These are phyloP conservation scores for Arnoldichthys spilopterus DNA, from an alignment of 2,797 vertebrate genomes.

Conservation along the genomic window DNA sequence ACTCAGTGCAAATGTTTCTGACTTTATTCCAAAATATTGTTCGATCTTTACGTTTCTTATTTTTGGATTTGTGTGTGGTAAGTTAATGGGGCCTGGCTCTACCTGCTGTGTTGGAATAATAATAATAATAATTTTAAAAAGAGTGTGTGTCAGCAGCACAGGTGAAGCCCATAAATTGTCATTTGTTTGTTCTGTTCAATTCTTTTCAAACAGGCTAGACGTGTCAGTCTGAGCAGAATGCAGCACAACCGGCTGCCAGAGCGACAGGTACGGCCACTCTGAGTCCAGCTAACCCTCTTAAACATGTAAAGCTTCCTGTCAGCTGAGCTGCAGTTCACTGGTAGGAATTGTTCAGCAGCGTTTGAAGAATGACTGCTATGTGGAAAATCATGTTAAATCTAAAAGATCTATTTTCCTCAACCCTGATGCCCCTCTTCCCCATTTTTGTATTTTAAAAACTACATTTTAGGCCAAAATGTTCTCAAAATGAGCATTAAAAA, in stretches of 20 bases:
- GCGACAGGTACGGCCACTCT: neutral
- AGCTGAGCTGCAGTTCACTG: neutral
- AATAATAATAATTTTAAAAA: too few relatives aligned
- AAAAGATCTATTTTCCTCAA: too few relatives aligned
- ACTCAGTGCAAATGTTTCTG: neutral
- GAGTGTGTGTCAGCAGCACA: neutral
- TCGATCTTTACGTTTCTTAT: neutral
- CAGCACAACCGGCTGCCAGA: neutral
- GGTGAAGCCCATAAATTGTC: neutral
- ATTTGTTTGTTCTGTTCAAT: neutral
- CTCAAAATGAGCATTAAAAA: too few relatives aligned
- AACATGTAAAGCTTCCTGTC: neutral
- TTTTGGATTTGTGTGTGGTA: slow-evolving; percentile 1
- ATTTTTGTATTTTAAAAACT: too few relatives aligned
- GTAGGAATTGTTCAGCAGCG: too few relatives aligned
- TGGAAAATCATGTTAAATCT: too few relatives aligned
- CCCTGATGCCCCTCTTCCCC: too few relatives aligned
- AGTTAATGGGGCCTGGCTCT: neutral
- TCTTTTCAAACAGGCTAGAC: neutral
- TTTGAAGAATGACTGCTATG: neutral
- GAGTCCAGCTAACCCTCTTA: neutral
- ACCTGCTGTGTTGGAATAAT: neutral
- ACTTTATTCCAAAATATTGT: neutral
- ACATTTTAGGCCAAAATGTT: too few relatives aligned
- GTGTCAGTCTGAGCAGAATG: slow-evolving; percentile 29